phyloP scores from a whole-genome alignment of 1,140 invertebrate species.

The Meloidogyne floridensis region DNA sequence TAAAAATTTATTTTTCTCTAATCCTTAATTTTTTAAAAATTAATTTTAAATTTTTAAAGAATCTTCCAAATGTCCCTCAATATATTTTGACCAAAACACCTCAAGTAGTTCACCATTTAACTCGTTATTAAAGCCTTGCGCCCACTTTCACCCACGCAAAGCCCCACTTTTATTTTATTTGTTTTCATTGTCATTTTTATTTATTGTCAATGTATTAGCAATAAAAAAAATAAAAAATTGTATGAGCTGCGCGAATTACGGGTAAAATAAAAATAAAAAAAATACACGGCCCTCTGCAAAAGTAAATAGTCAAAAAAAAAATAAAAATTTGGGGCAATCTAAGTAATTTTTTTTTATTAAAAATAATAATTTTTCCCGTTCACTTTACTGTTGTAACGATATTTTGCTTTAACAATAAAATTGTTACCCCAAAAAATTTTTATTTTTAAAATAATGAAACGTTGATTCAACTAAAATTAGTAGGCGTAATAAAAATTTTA shows the following conservation, averaged over 20 bases:
- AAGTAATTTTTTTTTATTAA: background rate
- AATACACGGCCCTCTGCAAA: background rate
- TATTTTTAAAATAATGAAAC: background rate
- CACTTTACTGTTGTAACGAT: background rate
- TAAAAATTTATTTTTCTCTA: too few species aligned
- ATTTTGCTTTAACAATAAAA: conserved; percentile 6
- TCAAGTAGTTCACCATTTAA: background rate
- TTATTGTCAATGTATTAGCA: background rate
- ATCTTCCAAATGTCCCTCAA: background rate
- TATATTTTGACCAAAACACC: background rate
- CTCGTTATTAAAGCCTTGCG: background rate
- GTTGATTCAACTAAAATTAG: background rate
- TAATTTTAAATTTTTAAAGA: background rate
- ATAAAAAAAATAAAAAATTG: background rate
- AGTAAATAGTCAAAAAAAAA: background rate
- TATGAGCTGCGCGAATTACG: background rate
- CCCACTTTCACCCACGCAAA: background rate
- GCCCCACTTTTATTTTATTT: background rate
- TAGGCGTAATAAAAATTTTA: background rate
- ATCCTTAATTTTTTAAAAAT: too few species aligned
- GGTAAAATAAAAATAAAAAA: background rate
- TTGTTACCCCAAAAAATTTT: background rate
- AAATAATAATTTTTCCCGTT: background rate
- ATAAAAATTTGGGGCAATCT: background rate
- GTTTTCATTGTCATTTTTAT: background rate